Evolutionary conservation across 2,888 invertebrate species (phyloP).

Genomic region (Taenaris catops): DNA sequence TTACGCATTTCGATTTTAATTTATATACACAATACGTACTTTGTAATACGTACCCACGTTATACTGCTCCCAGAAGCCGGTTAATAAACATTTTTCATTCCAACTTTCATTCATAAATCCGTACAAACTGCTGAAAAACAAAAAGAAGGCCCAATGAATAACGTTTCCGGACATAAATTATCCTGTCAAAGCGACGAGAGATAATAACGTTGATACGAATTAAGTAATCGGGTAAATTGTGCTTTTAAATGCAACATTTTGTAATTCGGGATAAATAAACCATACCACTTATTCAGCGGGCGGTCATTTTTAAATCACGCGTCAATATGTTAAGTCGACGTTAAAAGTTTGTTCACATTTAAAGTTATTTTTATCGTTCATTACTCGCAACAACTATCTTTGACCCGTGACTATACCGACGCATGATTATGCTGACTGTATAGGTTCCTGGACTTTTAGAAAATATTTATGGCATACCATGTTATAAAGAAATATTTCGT

Average conservation of each 20-base stretch:
- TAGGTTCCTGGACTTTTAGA: too few relatives aligned
- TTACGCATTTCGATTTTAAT: too few relatives aligned
- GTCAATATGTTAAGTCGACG: conserved; percentile 22
- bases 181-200: conserved; percentile 17
- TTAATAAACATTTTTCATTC: conserved; percentile 13
- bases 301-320: conserved; percentile 25
- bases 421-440: too few relatives aligned
- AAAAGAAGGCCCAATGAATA: conserved; percentile 8
- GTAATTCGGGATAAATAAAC: conserved; percentile 25
- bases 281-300: conserved; percentile 21
- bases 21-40: too few relatives aligned
- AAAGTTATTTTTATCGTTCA: conserved; percentile 4
- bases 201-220: conserved; percentile 23
- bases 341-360: conserved; percentile 5
- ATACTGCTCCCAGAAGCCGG: too few relatives aligned
- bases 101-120: conserved; percentile 4
- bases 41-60: too few relatives aligned
- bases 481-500: too few relatives aligned
- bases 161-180: conserved; percentile 18
- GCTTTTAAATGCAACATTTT: conserved; percentile 26
- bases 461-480: too few relatives aligned
- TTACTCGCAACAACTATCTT: too few relatives aligned
- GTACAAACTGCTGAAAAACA: conserved; percentile 6
- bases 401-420: too few relatives aligned
- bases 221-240: conserved; percentile 24